Evolutionary conservation across 2,113 vertebrate genomes (phyloP).

Genomic region (Dendrocopos noguchii): DNA sequence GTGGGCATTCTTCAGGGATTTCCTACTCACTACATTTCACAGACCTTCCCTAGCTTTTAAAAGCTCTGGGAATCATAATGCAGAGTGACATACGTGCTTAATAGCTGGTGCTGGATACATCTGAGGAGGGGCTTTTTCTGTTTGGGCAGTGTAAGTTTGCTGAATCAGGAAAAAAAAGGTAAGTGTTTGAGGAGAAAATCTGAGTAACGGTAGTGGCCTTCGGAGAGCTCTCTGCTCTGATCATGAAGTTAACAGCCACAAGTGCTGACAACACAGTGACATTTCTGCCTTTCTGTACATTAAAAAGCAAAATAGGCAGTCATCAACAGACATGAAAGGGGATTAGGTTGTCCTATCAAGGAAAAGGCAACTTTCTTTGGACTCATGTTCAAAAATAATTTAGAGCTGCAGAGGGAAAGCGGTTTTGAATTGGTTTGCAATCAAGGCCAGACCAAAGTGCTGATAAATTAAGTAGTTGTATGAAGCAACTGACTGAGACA

Average conservation of each 20-base stretch:
- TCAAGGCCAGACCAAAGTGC: neutral
- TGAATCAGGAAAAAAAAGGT: neutral
- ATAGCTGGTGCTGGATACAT: neutral
- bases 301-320: neutral
- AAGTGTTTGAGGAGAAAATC: neutral
- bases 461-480: neutral
- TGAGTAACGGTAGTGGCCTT: neutral
- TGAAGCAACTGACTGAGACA: neutral
- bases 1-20: neutral
- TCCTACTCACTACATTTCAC: neutral
- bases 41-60: neutral
- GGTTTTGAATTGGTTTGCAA: neutral
- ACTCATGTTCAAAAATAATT: neutral
- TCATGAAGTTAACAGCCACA: neutral
- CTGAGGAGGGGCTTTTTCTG: neutral
- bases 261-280: neutral
- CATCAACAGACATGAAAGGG: neutral
- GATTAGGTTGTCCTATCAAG: neutral
- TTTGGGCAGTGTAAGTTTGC: neutral
- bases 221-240: accelerated
- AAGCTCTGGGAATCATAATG: neutral
- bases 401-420: neutral
- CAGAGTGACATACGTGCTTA: neutral
- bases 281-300: neutral
- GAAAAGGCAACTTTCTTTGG: neutral